phyloP scores from a whole-genome alignment of 2,888 invertebrate species.

The Drosophila tanythrix region DNA sequence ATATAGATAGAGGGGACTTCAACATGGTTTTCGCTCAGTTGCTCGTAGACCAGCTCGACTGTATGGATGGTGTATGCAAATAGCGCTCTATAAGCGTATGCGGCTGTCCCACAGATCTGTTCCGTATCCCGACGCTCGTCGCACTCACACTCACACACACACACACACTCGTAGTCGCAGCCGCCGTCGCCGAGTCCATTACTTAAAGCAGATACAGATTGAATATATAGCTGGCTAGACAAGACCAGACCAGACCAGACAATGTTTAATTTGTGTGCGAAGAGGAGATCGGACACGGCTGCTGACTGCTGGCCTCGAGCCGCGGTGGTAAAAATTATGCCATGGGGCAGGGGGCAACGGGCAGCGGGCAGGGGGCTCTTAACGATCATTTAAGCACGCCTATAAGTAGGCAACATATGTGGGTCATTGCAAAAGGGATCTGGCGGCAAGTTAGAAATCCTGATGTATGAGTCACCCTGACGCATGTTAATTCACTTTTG shows the following conservation, averaged over 20 bases:
- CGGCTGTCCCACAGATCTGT: conserved; percentile 49
- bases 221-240: conserved; percentile 49
- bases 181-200: conserved; percentile 56
- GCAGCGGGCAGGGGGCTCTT: neutral
- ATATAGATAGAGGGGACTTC: neutral
- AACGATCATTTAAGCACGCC: conserved; percentile 31
- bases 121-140: conserved; percentile 37
- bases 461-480: conserved; percentile 36
- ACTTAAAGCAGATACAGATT: conserved; percentile 43
- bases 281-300: conserved; percentile 27
- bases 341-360: neutral
- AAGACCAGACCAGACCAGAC: conserved; percentile 51
- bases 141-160: neutral
- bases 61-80: conserved; percentile 37
- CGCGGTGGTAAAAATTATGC: neutral
- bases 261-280: conserved; percentile 53
- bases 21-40: neutral
- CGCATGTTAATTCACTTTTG: conserved; percentile 35
- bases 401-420: conserved; percentile 59
- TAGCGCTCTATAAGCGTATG: conserved; percentile 32
- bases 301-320: neutral
- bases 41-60: conserved; percentile 19
- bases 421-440: conserved; percentile 14
- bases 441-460: neutral
- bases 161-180: neutral